Conservation (phyloP, 2,888 invertebrate species). For the Pilophorus perplexus region DNA sequence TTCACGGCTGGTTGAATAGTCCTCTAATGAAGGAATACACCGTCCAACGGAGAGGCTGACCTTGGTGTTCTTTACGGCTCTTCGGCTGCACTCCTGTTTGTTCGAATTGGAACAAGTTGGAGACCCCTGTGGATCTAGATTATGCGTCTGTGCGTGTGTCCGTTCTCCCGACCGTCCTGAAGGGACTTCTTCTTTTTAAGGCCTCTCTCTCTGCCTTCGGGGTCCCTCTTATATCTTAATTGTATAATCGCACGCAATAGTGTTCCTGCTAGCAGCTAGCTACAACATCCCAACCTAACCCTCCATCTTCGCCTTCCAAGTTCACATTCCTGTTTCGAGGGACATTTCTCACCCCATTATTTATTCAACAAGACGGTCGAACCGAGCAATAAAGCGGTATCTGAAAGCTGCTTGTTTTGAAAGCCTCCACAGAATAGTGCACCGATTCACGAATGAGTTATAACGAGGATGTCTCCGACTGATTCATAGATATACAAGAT, state of each 20-base stretch:
- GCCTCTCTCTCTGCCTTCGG: slow-evolving; percentile 6
- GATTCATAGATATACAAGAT: too few relatives aligned
- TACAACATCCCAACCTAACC: slow-evolving; percentile 1
- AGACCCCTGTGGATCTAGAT: slow-evolving; percentile 11
- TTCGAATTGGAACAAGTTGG: slow-evolving; percentile 21
- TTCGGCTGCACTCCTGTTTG: slow-evolving; percentile 20
- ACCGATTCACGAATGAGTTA: not conserved
- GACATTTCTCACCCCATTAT: slow-evolving; percentile 27
- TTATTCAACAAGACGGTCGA: slow-evolving; percentile 4
- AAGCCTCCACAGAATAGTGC: not conserved
- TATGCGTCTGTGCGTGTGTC: slow-evolving; percentile 27
- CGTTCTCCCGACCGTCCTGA: slow-evolving; percentile 7
- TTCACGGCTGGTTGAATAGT: too few relatives aligned
- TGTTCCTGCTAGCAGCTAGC: slow-evolving; percentile 31
- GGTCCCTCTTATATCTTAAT: slow-evolving; percentile 35
- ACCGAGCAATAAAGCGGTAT: not conserved
- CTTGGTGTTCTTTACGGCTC: slow-evolving; percentile 22
- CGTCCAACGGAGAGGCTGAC: not conserved
- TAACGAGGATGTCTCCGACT: too few relatives aligned
- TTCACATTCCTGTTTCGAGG: slow-evolving; percentile 24
- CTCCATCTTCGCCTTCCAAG: slow-evolving; percentile 12
- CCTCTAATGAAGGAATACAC: slow-evolving; percentile 10
- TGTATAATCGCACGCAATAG: slow-evolving; percentile 41
- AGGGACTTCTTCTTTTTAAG: not conserved
- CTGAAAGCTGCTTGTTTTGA: not conserved